These are phyloP conservation scores for Meganola albula DNA, from an alignment of 2,888 invertebrate genomes.

Conservation along the genomic window DNA sequence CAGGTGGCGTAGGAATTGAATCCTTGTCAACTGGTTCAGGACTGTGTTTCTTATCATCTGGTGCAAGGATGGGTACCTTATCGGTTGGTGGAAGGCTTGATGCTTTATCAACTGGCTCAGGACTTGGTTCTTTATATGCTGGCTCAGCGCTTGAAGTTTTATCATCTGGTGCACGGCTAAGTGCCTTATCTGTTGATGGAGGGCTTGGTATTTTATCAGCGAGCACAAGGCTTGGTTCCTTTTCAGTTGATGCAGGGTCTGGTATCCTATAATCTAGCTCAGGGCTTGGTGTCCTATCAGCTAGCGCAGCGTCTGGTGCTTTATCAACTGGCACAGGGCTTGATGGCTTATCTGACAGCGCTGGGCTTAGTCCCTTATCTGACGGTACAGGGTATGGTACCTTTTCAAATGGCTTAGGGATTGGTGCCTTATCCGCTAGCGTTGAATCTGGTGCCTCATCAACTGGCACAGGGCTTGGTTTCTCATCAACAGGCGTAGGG, in stretches of 20 bases:
- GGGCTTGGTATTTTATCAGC: slow-evolving; percentile 2
- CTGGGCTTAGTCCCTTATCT: slow-evolving; percentile 7
- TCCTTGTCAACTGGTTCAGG: background rate
- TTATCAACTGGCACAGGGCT: slow-evolving; percentile 3
- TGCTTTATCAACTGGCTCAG: background rate
- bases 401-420: slow-evolving; percentile 5
- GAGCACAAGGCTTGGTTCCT: background rate
- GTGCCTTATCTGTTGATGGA: background rate
- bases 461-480: background rate
- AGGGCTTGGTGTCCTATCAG: background rate
- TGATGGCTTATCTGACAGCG: slow-evolving; percentile 3
- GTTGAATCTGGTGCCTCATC: too few species aligned
- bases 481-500: background rate
- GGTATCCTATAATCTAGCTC: background rate
- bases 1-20: background rate
- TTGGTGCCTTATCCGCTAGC: too few species aligned
- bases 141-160: background rate
- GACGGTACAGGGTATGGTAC: background rate
- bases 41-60: background rate
- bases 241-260: background rate
- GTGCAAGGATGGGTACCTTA: background rate
- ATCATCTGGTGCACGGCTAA: background rate
- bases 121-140: background rate
- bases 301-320: slow-evolving; percentile 1
- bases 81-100: background rate